These are phyloP conservation scores for Melipona quadrifasciata DNA, from an alignment of 1,140 invertebrate species.

Conservation along the genomic window DNA sequence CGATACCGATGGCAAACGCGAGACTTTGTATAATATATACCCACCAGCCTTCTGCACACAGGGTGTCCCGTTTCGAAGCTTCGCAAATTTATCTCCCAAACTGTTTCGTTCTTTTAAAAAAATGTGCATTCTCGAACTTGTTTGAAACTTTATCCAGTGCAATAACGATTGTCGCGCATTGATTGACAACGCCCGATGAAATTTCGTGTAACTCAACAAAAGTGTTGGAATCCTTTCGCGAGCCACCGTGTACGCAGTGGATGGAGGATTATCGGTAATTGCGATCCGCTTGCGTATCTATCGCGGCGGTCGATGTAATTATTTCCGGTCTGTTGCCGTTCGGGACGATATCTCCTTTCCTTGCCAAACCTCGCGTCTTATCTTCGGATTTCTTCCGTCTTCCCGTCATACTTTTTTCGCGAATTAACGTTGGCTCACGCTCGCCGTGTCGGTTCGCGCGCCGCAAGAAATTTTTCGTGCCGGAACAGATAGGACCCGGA, in stretches of 20 bases:
- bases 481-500: not conserved
- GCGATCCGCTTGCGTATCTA: not conserved
- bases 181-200: not conserved
- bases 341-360: not conserved
- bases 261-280: not conserved
- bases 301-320: not conserved
- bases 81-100: not conserved
- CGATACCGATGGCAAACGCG: not conserved
- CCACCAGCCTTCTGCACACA: not conserved
- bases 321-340: conserved; percentile 25
- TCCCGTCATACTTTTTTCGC: not conserved
- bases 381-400: not conserved
- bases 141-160: too few species aligned
- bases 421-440: not conserved
- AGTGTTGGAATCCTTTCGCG: not conserved
- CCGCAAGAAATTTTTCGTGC: not conserved
- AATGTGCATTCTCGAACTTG: not conserved
- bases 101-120: not conserved
- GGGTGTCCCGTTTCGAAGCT: not conserved
- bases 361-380: too few species aligned
- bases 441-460: too few species aligned
- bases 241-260: not conserved
- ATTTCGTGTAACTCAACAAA: not conserved
- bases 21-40: not conserved
- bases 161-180: not conserved